Evolutionary conservation across 1,140 invertebrate species (phyloP).

Genomic region (Bombus confusus): DNA sequence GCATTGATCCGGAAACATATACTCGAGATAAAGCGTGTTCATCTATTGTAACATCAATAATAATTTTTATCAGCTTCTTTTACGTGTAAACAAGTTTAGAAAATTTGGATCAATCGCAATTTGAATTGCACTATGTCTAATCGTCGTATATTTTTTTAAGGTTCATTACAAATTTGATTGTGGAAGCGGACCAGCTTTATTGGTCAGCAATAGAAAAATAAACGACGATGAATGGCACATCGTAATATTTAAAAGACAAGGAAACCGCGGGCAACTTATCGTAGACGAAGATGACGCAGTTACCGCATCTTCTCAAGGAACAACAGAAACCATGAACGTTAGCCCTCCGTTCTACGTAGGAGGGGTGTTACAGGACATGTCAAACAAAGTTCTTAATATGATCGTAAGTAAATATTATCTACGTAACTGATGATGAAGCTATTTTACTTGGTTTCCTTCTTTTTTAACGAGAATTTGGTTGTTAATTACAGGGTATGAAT

Average conservation of each 20-base stretch:
- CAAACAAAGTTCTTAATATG: constrained; percentile 63
- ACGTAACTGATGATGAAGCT: background rate
- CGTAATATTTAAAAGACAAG: constrained; percentile 85
- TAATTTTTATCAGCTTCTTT: background rate
- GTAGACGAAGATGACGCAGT: constrained; percentile 86
- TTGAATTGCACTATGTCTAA: background rate
- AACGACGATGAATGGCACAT: constrained; percentile 95
- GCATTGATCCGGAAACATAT: background rate
- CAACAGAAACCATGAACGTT: constrained; percentile 85
- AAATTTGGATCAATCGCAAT: background rate
- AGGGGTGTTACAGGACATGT: constrained; percentile 83
- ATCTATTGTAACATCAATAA: background rate
- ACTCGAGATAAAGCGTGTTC: background rate
- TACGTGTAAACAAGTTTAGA: constrained; percentile 10
- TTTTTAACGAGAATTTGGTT: background rate
- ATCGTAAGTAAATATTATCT: constrained; percentile 73
- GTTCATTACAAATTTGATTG: constrained; percentile 89
- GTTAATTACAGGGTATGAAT: constrained; percentile 82
- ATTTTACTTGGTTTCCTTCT: background rate
- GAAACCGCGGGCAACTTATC: constrained; percentile 85
- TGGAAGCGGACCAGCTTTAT: constrained; percentile 86
- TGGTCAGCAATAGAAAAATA: constrained; percentile 84
- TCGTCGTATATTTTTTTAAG: constrained; percentile 69
- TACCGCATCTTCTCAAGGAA: constrained; percentile 83
- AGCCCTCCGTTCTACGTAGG: constrained; percentile 91